Evolutionary conservation across 2,888 invertebrate species (phyloP).

Genomic region (Luffia ferchaultella): DNA sequence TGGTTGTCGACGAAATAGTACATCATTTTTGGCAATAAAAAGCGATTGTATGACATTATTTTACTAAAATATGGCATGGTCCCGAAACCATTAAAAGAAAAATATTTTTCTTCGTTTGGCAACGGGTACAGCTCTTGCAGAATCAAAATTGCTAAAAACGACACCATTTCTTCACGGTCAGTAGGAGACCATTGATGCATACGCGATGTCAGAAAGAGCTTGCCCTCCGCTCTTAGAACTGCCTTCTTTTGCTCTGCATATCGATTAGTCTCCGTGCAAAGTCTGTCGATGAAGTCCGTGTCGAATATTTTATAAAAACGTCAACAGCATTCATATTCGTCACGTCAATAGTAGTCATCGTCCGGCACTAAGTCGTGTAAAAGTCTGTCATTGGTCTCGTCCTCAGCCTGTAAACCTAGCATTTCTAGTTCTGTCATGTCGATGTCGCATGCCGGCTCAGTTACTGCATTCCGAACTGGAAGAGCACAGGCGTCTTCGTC

Average conservation of each 20-base stretch:
- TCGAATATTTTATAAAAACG: no score
- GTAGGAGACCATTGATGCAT: constrained; percentile 4
- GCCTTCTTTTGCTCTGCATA: constrained; percentile 3
- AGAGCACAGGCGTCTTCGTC: no score
- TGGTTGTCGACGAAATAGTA: not conserved
- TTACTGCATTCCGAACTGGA: no score
- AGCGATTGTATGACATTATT: constrained; percentile 3
- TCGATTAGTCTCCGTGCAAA: constrained; percentile 4
- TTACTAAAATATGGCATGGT: not conserved
- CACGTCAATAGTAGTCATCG: no score
- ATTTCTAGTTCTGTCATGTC: no score
- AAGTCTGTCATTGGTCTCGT: no score
- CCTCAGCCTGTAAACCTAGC: no score
- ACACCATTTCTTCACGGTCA: not conserved
- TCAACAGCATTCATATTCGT: constrained; percentile 1
- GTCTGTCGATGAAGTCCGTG: constrained; percentile 4
- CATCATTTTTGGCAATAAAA: not conserved
- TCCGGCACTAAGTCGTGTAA: no score
- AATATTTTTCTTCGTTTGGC: not conserved
- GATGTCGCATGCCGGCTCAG: no score
- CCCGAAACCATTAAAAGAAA: not conserved
- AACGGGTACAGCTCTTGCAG: constrained; percentile 2
- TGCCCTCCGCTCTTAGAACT: not conserved
- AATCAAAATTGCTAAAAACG: no score
- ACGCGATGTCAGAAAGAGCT: constrained; percentile 4